Percentiles rank a stretch among this genome's conserved stretches.
phyloP scores from a whole-genome alignment of 2,797 vertebrate genomes.

The Poecile montanus region DNA sequence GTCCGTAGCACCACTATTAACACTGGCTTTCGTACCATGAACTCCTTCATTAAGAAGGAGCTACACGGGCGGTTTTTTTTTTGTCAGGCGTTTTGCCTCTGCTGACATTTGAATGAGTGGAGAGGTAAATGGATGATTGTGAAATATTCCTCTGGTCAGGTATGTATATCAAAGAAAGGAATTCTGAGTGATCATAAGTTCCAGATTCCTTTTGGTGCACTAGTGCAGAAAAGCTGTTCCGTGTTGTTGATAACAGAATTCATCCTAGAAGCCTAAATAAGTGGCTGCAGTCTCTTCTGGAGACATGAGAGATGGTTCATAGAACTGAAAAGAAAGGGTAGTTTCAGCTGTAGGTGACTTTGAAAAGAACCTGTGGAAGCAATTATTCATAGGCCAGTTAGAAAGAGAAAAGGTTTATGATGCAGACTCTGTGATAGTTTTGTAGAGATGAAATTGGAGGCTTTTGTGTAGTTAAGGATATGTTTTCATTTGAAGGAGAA shows the following conservation, averaged over 20 bases:
- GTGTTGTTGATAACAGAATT: not conserved
- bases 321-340: not conserved
- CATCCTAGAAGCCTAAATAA: not conserved
- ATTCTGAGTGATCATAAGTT: not conserved
- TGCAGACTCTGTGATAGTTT: not conserved
- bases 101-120: not conserved
- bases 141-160: not conserved
- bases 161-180: not conserved
- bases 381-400: not conserved
- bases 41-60: not conserved
- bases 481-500: not conserved
- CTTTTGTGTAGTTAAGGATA: not conserved
- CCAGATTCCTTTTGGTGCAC: not conserved
- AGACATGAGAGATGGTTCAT: not conserved
- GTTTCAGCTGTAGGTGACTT: not conserved
- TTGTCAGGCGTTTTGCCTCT: not conserved
- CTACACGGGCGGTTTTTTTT: not conserved
- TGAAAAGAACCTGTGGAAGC: not conserved
- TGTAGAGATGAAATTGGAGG: not conserved
- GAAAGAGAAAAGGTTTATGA: not conserved
- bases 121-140: not conserved
- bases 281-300: not conserved
- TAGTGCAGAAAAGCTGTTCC: not conserved
- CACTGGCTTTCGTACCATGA: not conserved
- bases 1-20: not conserved